A percentile compares a stretch with the other conserved stretches of the same genome.
phyloP scores from a whole-genome alignment of 1,140 invertebrate species.

The Bathynomus jamesi region DNA sequence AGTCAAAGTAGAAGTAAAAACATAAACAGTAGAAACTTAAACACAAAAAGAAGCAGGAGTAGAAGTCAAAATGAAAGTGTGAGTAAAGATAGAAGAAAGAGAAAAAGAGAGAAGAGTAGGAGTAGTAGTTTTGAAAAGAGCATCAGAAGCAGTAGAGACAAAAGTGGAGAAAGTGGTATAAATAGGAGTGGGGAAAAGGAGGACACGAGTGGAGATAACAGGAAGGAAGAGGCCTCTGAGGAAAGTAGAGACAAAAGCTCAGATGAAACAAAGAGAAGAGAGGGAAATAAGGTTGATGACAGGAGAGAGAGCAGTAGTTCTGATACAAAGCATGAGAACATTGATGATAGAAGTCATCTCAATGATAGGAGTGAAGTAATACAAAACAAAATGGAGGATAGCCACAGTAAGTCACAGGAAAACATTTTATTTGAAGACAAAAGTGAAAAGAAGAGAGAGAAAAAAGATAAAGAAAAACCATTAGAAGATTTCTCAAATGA shows the following conservation, averaged over 20 bases:
- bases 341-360: conserved; percentile 28
- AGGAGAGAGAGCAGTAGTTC: conserved; percentile 4
- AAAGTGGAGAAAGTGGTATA: background rate
- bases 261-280: background rate
- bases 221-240: background rate
- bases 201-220: background rate
- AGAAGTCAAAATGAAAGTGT: conserved; percentile 5
- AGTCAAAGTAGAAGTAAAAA: conserved; percentile 1
- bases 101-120: conserved; percentile 8
- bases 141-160: background rate
- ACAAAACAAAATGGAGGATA: conserved; percentile 10
- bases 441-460: background rate
- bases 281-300: background rate
- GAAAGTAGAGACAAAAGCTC: background rate
- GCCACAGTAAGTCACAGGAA: conserved; percentile 8
- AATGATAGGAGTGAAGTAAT: conserved; percentile 10
- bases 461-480: conserved; percentile 9
- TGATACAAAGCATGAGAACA: conserved; percentile 12
- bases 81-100: background rate
- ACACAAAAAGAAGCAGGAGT: background rate
- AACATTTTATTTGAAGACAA: conserved; percentile 5
- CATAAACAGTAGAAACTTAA: background rate
- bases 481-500: background rate
- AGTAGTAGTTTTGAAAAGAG: conserved; percentile 1
- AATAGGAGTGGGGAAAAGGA: background rate